Evolutionary conservation across 2,888 invertebrate species (phyloP).

Genomic region (Neocrepidodera transversa): DNA sequence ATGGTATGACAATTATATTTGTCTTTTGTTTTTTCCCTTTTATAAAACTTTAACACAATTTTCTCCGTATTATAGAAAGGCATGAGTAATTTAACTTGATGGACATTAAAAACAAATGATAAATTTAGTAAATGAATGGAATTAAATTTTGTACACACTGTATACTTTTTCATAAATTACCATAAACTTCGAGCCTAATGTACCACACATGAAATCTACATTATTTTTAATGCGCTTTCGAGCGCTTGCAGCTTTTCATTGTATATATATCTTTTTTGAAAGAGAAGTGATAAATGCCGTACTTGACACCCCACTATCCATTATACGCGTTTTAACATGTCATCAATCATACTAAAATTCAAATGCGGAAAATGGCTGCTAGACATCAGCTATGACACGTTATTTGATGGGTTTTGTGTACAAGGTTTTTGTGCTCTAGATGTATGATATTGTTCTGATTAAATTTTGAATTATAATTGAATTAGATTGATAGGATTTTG

Average conservation of each 20-base stretch:
- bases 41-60: too few relatives aligned
- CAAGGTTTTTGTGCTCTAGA: slow-evolving; percentile 3
- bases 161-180: too few relatives aligned
- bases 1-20: too few relatives aligned
- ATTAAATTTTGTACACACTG: too few relatives aligned
- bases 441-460: not conserved
- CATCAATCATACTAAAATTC: slow-evolving; percentile 49
- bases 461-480: not conserved
- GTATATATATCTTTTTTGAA: slow-evolving; percentile 22
- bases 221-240: not conserved
- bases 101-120: too few relatives aligned
- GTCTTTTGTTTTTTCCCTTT: too few relatives aligned
- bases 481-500: too few relatives aligned
- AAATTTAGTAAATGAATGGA: too few relatives aligned
- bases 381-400: slow-evolving; percentile 28
- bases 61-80: too few relatives aligned
- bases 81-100: too few relatives aligned
- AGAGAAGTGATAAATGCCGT: slow-evolving; percentile 35
- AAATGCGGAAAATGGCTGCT: slow-evolving; percentile 44
- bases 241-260: slow-evolving; percentile 13
- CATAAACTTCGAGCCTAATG: not conserved
- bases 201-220: not conserved
- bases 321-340: slow-evolving; percentile 44
- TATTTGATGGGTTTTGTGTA: slow-evolving; percentile 20
- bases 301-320: slow-evolving; percentile 46